These are phyloP conservation scores for Mystacides longicornis DNA, from an alignment of 2,888 invertebrate genomes.

Conservation along the genomic window DNA sequence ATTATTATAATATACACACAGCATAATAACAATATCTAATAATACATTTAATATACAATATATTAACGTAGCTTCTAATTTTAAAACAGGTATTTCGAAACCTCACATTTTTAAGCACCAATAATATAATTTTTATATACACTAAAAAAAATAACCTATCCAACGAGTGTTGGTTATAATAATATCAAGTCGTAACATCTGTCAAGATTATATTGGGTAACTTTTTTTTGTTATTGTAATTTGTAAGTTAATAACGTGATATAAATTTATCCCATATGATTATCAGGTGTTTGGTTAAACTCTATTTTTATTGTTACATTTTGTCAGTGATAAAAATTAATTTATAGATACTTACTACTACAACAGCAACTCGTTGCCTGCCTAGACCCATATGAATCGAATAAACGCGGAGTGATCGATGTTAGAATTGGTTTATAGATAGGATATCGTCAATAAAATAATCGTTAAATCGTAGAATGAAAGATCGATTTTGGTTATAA, in stretches of 20 bases:
- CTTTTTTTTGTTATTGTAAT: neutral
- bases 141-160: no score
- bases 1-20: no score
- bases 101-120: no score
- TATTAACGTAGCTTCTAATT: no score
- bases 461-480: neutral
- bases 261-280: slow-evolving; percentile 1
- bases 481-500: neutral
- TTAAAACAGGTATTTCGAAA: no score
- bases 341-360: neutral
- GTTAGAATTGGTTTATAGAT: neutral
- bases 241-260: neutral
- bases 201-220: neutral
- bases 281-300: slow-evolving; percentile 4
- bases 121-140: no score
- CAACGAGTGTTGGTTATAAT: no score
- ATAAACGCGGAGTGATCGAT: neutral
- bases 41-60: no score
- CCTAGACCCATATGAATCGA: no score
- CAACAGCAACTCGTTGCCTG: no score
- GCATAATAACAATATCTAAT: no score
- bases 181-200: neutral
- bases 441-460: neutral
- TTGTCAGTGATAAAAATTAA: slow-evolving; percentile 2
- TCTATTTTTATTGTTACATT: neutral